A percentile compares a stretch with the other conserved stretches of the same genome.
Conservation (phyloP, 2,888 invertebrate species). For the Bimastos eiseni region DNA sequence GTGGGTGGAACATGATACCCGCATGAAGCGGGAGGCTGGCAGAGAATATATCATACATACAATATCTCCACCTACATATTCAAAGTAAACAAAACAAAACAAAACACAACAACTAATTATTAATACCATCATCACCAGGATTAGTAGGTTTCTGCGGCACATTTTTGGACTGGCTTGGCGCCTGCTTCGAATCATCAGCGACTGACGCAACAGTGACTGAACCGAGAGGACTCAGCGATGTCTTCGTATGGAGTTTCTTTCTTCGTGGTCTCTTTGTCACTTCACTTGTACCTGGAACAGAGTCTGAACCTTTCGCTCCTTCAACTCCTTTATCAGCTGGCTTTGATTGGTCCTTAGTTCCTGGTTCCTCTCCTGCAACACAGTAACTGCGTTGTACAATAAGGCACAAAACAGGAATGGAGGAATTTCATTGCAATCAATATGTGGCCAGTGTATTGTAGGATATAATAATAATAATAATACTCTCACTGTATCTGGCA, state of each 20-base stretch:
- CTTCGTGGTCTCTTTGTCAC: not conserved
- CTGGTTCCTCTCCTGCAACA: not conserved
- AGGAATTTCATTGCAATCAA: too few species aligned
- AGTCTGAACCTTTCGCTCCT: not conserved
- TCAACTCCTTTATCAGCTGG: not conserved
- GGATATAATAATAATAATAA: too few species aligned
- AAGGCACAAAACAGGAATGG: too few species aligned
- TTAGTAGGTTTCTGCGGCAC: not conserved
- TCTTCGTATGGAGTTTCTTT: not conserved
- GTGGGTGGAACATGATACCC: too few species aligned
- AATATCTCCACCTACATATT: too few species aligned
- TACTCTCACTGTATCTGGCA: too few species aligned
- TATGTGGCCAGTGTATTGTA: too few species aligned
- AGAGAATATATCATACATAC: too few species aligned
- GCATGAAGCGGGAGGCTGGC: too few species aligned
- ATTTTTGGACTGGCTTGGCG: not conserved
- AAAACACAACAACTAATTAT: too few species aligned
- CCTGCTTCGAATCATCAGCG: not conserved
- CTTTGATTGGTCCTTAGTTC: not conserved
- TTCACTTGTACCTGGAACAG: not conserved
- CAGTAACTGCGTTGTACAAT: not conserved
- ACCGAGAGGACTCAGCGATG: not conserved
- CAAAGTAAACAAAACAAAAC: too few species aligned
- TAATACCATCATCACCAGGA: not conserved
- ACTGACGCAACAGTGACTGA: not conserved